Evolutionary conservation across 2,113 vertebrate species (phyloP), one percentile per base, ranked within the genome.

Genomic region (Amphilophus citrinellus): DNA sequence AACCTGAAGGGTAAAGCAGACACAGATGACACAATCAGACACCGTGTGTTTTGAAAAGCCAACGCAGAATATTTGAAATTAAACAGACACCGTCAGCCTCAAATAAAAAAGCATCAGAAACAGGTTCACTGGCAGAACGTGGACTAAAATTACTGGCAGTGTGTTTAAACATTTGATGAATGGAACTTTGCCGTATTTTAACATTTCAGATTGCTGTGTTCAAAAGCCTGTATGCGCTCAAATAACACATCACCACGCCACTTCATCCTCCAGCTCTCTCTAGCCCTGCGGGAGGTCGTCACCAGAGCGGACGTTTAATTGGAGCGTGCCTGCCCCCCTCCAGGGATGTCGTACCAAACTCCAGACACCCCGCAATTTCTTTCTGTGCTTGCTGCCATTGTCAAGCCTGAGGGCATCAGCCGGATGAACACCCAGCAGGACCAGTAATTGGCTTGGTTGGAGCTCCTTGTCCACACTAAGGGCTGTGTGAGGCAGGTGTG

Each of bases 401-500:
- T 95, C 93, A 95, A 95, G 96, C 96, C 97, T 94, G 96, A 95
- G 94, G 89, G 95, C 92, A 93, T 95, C 95, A 96, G 96, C 96
- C 96, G 88, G 96, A 96, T 84, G 71, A 77, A 81, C 87, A 89
- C 96, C 62, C 97, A 95, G 96, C 93, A 83, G 96, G 96, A 96
- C 95, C 94, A 96, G 95, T 97, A 97, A 97, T 96, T 97, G 95
- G 92, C 95, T 96, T 94, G 92, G 96, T 96, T 94, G 96, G 96
- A 96, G 92, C 94, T 93, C 93, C 90, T 91, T 94, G 94, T 96
- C 91, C 93, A 84, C 90, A 94, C 94, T 93, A 89, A 94, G 93
- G 95, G 94, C 88, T 91, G 65, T 32, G 79, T 79, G 86, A 93
- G 90, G 90, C 94, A 66, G 91, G 86, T 84, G 79, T 91, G 84